These are phyloP conservation scores for Pteronura brasiliensis DNA, from an alignment of 2,113 vertebrate genomes.

Conservation along the genomic window DNA sequence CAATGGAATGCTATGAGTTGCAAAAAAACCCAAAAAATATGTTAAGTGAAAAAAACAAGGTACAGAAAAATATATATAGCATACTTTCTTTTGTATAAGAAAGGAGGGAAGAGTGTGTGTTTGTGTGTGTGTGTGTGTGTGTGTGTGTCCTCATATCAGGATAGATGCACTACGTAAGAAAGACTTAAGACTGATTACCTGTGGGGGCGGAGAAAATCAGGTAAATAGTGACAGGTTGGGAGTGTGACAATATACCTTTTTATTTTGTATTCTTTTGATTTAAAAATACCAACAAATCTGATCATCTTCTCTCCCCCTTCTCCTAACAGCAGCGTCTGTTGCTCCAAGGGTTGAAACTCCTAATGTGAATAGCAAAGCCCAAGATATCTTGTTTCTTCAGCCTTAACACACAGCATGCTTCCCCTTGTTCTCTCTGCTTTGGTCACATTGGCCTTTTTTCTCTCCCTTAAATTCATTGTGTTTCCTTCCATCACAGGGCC, in stretches of 20 bases:
- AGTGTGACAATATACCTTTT: background rate
- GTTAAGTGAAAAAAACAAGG: background rate
- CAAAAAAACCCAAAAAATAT: background rate
- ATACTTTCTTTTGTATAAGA: background rate
- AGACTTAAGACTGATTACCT: background rate
- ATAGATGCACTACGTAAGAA: background rate
- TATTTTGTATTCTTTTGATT: background rate
- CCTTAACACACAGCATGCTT: background rate
- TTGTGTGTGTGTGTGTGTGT: no score
- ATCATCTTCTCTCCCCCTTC: background rate
- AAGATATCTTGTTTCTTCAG: background rate
- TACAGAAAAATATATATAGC: background rate
- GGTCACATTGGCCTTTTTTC: background rate
- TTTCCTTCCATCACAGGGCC: background rate
- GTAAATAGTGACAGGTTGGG: background rate
- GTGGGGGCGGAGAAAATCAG: background rate
- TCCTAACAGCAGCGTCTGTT: background rate
- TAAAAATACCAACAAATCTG: background rate
- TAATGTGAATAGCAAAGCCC: background rate
- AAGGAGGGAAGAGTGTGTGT: background rate
- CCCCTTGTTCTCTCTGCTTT: background rate
- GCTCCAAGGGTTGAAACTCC: background rate
- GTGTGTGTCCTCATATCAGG: background rate
- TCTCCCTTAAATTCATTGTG: background rate
- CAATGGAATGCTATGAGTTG: background rate